Evolutionary conservation across 2,113 vertebrate genomes (phyloP).

Genomic region (Gopherus evgoodei): DNA sequence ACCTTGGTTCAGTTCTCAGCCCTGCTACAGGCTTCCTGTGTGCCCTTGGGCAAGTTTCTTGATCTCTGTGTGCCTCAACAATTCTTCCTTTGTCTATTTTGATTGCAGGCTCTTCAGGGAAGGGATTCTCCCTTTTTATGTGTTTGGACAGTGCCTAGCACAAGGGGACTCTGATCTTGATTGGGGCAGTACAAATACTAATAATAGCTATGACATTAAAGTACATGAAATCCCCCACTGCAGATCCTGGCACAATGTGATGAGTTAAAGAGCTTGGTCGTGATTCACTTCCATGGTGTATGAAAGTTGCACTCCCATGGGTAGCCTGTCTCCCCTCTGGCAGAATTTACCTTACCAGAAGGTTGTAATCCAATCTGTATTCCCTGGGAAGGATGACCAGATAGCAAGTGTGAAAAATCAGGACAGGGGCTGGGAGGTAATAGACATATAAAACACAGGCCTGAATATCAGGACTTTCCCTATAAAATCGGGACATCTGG

Average conservation of each 20-base stretch:
- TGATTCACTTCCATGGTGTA: not conserved
- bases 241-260: rapidly evolving
- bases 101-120: not conserved
- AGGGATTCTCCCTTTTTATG: rapidly evolving
- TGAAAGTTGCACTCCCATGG: not conserved
- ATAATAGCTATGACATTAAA: not conserved
- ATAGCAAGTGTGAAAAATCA: not conserved
- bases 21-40: not conserved
- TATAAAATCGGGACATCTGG: not conserved
- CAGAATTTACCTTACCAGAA: not conserved
- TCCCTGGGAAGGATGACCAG: not conserved
- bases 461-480: too few species aligned
- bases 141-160: rapidly evolving
- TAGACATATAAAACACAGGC: not conserved
- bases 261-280: not conserved
- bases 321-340: not conserved
- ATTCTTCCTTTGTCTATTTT: rapidly evolving
- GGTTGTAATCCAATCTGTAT: not conserved
- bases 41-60: not conserved
- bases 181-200: not conserved
- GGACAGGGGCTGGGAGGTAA: not conserved
- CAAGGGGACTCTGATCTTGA: rapidly evolving
- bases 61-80: rapidly evolving
- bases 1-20: not conserved
- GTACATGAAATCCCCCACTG: not conserved